Percentiles rank a stretch among this genome's conserved stretches.
phyloP scores from a whole-genome alignment of 2,113 vertebrate species.

The Zingel zingel region DNA sequence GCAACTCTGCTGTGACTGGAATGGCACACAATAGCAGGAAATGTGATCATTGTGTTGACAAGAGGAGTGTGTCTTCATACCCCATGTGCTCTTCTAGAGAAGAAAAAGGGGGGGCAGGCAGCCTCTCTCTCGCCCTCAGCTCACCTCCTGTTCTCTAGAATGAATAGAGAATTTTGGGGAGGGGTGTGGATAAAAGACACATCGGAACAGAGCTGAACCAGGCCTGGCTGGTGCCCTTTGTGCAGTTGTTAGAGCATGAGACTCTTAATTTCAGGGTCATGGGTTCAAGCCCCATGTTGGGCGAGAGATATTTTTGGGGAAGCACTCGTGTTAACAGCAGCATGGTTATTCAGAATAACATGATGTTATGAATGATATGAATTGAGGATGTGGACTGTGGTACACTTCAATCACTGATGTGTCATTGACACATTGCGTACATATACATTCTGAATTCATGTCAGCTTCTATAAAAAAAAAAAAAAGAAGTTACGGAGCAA shows the following conservation, averaged over 20 bases:
- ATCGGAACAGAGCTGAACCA: rapidly evolving
- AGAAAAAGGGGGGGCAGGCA: not conserved
- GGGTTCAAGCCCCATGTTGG: conserved; percentile 79
- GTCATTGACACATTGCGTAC: not conserved
- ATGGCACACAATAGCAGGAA: conserved; percentile 29
- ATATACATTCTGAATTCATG: not conserved
- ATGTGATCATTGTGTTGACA: conserved; percentile 19
- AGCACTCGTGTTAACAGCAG: not conserved
- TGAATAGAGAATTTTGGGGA: not conserved
- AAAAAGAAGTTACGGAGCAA: not conserved
- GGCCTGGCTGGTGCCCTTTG: conserved; percentile 73
- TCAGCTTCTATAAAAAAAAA: not conserved
- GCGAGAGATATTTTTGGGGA: not conserved
- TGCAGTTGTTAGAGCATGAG: conserved; percentile 79
- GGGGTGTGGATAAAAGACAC: not conserved
- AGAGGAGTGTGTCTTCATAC: not conserved
- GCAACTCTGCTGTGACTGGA: not conserved
- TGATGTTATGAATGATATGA: too few relatives aligned
- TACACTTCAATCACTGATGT: not conserved
- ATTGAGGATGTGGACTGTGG: not conserved
- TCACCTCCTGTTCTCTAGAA: not conserved
- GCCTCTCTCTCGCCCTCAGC: not conserved
- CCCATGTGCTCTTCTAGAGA: not conserved
- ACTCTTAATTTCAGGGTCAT: conserved; percentile 80
- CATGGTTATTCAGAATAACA: not conserved